Evolutionary conservation across 2,888 invertebrate genomes (phyloP).

Genomic region (Adela reaumurella): DNA sequence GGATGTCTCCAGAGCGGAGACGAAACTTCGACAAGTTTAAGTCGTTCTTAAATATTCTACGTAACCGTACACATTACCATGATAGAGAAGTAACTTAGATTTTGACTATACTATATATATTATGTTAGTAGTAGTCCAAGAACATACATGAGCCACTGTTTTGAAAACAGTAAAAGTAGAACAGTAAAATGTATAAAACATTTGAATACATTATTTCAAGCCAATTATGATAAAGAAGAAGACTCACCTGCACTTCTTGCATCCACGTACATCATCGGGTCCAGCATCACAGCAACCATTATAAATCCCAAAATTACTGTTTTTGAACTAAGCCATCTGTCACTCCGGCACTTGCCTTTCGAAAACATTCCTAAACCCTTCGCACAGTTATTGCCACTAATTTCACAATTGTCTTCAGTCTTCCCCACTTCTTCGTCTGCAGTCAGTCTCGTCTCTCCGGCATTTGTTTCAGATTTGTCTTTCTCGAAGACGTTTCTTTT

Average conservation of each 20-base stretch:
- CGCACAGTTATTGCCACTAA: slow-evolving; percentile 16
- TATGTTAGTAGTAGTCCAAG: too few relatives aligned
- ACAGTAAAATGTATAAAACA: too few relatives aligned
- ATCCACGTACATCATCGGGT: slow-evolving; percentile 24
- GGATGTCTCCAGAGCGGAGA: too few relatives aligned
- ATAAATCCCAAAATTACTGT: slow-evolving; percentile 36
- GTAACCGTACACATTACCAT: too few relatives aligned
- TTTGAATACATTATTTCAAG: too few relatives aligned
- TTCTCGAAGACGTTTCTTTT: slow-evolving; percentile 17
- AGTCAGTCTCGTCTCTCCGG: not conserved
- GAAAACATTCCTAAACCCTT: slow-evolving; percentile 17
- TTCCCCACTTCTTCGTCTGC: not conserved
- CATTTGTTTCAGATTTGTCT: slow-evolving; percentile 13
- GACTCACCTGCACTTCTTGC: slow-evolving; percentile 47
- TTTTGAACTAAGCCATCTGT: slow-evolving; percentile 40
- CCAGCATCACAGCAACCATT: slow-evolving; percentile 28
- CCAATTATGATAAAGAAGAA: not conserved
- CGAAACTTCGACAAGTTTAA: too few relatives aligned
- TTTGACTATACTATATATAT: too few relatives aligned
- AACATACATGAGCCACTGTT: too few relatives aligned
- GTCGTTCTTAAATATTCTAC: too few relatives aligned
- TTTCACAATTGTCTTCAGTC: slow-evolving; percentile 15
- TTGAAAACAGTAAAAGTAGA: too few relatives aligned
- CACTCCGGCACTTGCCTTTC: slow-evolving; percentile 21
- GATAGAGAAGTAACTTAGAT: too few relatives aligned